Base-by-base conservation (phyloP, 2,888 invertebrate genomes). In the Microctonus brassicae region DNA sequence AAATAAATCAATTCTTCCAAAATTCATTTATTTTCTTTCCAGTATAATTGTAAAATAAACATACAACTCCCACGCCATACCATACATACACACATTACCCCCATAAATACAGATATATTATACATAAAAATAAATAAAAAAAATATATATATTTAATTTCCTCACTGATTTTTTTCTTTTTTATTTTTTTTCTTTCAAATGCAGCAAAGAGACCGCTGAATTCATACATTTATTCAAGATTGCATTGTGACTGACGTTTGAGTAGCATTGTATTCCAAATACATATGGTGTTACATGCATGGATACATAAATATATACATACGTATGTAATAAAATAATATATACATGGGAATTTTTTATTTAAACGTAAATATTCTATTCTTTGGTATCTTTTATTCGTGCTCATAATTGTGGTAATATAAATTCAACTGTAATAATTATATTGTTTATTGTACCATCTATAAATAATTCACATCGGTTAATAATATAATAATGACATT, bases 241-340 rank as follows among this genome's bases (percentile, higher is more conserved):
- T 78, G 77, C 78, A 82, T 85, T 81, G 81, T 80, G 75, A 78
- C 77, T 69, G 26, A 6, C 72, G n/a, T 13, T n/a, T 39, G 74
- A 66, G 75, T 73, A 76, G 82, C 83, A 86, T 86, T 86, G 86
- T 86, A 86, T 86, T 86, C 84, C 83, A 81, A 86, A 85, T 76
- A 73, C 63, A 68, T 67, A 72, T 58, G 69, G 76, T 61, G 20
- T 72, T 72, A 73, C 72, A 69, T 71, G 77, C 71, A 73, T 69
- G 33, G 17, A 17, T 57, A 11, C 29, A 24, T 53, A 53, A 20
- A 53, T 53, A n/a, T 13, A 36, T 36, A n/a, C n/a, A n/a, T n/a
- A n/a, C n/a, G n/a, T n/a, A n/a, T n/a, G n/a, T n/a, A n/a, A n/a
- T n/a, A n/a, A n/a, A n/a, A n/a, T n/a, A n/a, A n/a, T n/a, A n/a